Evolutionary conservation across 2,113 vertebrate species (phyloP).

Genomic region (Ramphastos sulfuratus): DNA sequence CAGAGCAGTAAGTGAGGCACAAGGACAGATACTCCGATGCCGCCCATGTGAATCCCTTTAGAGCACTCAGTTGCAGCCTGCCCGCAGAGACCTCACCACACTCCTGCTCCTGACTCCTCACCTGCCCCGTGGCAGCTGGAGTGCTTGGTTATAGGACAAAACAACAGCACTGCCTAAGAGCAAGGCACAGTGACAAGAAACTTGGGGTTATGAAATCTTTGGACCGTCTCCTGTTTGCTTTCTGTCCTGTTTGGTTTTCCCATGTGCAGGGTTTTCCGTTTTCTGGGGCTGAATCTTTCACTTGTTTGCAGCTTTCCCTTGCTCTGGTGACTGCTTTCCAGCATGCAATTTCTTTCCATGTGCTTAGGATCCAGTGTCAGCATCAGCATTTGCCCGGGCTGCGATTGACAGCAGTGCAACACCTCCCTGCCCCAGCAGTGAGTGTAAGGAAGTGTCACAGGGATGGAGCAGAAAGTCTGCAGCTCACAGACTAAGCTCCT

Average conservation of each 20-base stretch:
- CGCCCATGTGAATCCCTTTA: conserved; percentile 33
- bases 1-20: neutral
- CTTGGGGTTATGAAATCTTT: neutral
- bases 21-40: neutral
- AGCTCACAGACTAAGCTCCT: neutral
- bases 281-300: neutral
- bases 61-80: conserved; percentile 25
- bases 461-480: neutral
- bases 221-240: neutral
- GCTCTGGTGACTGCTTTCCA: neutral
- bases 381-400: neutral
- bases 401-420: neutral
- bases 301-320: neutral
- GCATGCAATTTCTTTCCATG: neutral
- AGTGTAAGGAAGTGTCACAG: neutral
- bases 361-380: neutral
- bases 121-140: neutral
- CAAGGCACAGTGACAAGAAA: neutral
- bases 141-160: conserved; percentile 3
- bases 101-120: neutral
- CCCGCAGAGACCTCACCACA: conserved; percentile 19
- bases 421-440: neutral
- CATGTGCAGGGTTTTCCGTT: neutral
- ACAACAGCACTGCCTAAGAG: neutral
- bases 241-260: neutral